Percentiles rank a stretch among this genome's conserved stretches.
These are phyloP conservation scores for Diorhabda sublineata DNA, from an alignment of 1,140 invertebrate genomes.

Conservation along the genomic window DNA sequence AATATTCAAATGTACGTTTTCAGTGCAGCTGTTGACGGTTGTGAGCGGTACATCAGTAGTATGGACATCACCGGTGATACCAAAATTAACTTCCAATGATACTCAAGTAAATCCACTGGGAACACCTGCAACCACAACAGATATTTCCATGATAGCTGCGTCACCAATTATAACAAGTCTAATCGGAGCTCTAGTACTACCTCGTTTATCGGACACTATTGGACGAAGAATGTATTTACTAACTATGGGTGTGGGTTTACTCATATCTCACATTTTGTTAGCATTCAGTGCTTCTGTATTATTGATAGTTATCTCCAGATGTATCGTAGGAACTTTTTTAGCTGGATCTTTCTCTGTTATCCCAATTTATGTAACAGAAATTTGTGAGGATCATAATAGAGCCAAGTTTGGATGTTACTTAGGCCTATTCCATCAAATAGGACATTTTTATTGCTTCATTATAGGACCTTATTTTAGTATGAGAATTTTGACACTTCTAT, in stretches of 20 bases:
- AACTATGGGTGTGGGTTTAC: constrained; percentile 39
- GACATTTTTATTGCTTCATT: constrained; percentile 47
- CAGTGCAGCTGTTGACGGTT: neutral
- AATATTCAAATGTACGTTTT: neutral
- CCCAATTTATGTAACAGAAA: constrained; percentile 53
- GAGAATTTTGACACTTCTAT: neutral
- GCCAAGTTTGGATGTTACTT: constrained; percentile 56
- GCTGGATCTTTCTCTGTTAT: constrained; percentile 50
- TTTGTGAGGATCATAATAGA: constrained; percentile 44
- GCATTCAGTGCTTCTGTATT: constrained; percentile 47
- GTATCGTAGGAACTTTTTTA: constrained; percentile 33
- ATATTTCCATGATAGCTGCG: neutral
- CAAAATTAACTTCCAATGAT: neutral
- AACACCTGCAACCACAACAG: neutral
- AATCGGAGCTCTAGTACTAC: constrained; percentile 34
- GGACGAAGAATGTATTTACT: constrained; percentile 49
- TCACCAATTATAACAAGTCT: constrained; percentile 65
- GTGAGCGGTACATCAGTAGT: neutral
- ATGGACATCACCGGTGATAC: neutral
- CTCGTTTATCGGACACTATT: constrained; percentile 41
- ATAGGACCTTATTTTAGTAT: constrained; percentile 52
- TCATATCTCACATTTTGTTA: constrained; percentile 17
- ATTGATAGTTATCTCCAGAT: constrained; percentile 45
- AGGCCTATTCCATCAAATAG: constrained; percentile 49
- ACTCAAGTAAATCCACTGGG: neutral